Evolutionary conservation across 2,797 vertebrate genomes (phyloP).

Genomic region (Hemibagrus guttatus): DNA sequence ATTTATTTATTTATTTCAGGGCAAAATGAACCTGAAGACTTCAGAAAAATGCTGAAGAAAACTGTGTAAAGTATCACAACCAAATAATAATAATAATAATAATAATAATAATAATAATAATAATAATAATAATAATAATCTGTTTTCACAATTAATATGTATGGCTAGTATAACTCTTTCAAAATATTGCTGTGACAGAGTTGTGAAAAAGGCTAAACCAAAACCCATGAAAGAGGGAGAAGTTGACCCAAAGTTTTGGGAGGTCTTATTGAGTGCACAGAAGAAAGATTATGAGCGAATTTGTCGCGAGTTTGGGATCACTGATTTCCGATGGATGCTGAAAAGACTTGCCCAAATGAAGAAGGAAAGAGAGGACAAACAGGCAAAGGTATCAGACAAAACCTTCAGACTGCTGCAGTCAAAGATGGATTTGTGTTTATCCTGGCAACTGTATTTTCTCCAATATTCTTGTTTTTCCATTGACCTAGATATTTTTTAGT

Average conservation of each 20-base stretch:
- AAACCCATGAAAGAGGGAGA: slow-evolving; percentile 72
- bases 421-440: neutral
- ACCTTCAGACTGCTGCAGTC: neutral
- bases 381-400: slow-evolving; percentile 79
- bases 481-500: neutral
- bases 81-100: neutral
- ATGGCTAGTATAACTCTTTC: neutral
- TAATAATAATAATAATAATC: too few relatives aligned
- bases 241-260: slow-evolving; percentile 81
- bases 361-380: slow-evolving; percentile 77
- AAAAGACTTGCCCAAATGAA: slow-evolving; percentile 83
- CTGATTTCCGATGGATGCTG: slow-evolving; percentile 88
- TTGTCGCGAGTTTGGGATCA: slow-evolving; percentile 84
- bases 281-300: slow-evolving; percentile 89
- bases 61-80: slow-evolving; percentile 59
- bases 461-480: neutral
- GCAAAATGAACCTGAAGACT: slow-evolving; percentile 71
- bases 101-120: too few relatives aligned
- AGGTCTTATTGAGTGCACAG: slow-evolving; percentile 80
- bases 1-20: slow-evolving; percentile 37
- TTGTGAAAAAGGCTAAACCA: slow-evolving; percentile 67
- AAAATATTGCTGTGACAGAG: slow-evolving; percentile 52
- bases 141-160: neutral
- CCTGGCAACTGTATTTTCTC: neutral
- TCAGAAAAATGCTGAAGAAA: slow-evolving; percentile 84